Evolutionary conservation across 1,140 invertebrate genomes (phyloP), one percentile per base, ranked within the genome.

Genomic region (Venustaconcha ellipsiformis): DNA sequence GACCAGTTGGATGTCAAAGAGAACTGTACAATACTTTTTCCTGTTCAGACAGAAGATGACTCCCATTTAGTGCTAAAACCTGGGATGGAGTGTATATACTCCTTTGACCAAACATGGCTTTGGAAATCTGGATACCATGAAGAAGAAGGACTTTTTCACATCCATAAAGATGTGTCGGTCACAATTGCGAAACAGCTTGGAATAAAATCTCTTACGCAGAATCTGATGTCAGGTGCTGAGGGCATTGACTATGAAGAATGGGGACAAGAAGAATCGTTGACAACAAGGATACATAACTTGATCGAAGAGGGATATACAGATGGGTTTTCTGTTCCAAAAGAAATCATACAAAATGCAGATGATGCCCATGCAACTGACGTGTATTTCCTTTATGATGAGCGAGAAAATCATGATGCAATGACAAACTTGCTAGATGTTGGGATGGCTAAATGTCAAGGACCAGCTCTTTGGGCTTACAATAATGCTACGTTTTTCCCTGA

Each of bases 321-420:
- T 62, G 85, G 83, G n/a, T 77, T 84, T 37, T 77, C 82, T 59
- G 79, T 87, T 55, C 72, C 84, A 14, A 86, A 86, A 69, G 86
- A 87, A 74, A 70, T 85, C n/a, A 74, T 86, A 23, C 84, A 87
- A 68, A 87, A 96, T 70, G 83, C 87, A 30, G 86, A 85, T 70
- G 87, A 88, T 80, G 85, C 86, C 37, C 79, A 81, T 56, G 85
- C 85, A 12, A 84, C 81, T 17, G 76, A 79, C 70, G 80, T 87
- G 4, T 59, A 73, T n/a, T 88, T 89, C 74, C 83, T 88, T 56
- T 74, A 82, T 37, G 87, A 85, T 62, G 85, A 86, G 67, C 59
- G 85, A 73, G 72, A 78, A 67, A 85, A 86, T 72, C 64, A 81
- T 66, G 69, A 86, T 69, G 67, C 69, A 13, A 65, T 65, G 60